phyloP scores from a whole-genome alignment of 2,797 vertebrate species.

The Poecilia wingei region DNA sequence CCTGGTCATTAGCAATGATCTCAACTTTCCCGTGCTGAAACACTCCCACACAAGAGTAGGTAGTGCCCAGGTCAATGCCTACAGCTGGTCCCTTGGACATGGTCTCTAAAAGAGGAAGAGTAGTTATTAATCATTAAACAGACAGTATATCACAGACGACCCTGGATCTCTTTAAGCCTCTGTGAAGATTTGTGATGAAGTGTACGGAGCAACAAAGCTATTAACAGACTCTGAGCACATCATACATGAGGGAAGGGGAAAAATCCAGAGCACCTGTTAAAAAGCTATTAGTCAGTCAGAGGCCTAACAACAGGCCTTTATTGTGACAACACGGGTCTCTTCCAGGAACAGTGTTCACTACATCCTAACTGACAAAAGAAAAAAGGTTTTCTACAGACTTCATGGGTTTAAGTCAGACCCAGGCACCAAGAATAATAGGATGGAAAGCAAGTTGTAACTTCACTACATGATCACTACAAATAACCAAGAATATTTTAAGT shows the following conservation, averaged over 20 bases:
- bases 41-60: slow-evolving; percentile 94
- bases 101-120: slow-evolving; percentile 52
- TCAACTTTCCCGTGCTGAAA: slow-evolving; percentile 97
- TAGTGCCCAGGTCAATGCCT: slow-evolving; percentile 95
- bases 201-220: slow-evolving; percentile 32
- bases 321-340: slow-evolving; percentile 34
- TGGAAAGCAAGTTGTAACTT: neutral
- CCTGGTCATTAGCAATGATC: slow-evolving; percentile 96
- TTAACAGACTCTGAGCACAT: slow-evolving; percentile 42
- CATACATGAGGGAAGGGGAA: slow-evolving; percentile 21
- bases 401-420: neutral
- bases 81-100: slow-evolving; percentile 97
- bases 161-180: neutral
- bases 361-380: neutral
- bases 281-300: slow-evolving; percentile 27
- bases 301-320: slow-evolving; percentile 25
- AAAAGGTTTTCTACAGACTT: neutral
- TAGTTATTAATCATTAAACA: slow-evolving; percentile 1
- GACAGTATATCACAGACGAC: neutral
- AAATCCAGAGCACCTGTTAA: slow-evolving; percentile 49
- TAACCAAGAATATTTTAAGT: neutral
- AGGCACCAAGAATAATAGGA: neutral
- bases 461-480: slow-evolving; percentile 17
- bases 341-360: neutral
- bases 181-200: neutral